These are phyloP conservation scores for Escarpia spicata DNA, from an alignment of 2,888 invertebrate species.

Conservation along the genomic window DNA sequence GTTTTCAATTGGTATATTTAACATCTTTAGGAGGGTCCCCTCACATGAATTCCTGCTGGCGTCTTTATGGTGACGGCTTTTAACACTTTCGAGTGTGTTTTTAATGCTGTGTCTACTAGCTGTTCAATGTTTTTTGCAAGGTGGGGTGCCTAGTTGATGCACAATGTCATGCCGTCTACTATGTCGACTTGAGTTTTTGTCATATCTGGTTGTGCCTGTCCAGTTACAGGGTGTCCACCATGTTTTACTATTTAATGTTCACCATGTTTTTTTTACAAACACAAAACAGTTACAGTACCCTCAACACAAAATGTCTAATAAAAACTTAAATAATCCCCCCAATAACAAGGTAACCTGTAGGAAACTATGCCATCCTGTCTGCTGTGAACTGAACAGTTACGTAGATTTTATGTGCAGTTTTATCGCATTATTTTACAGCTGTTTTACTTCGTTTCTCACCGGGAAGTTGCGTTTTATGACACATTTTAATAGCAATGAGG, in stretches of 20 bases:
- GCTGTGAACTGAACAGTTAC: neutral
- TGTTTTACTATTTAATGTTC: neutral
- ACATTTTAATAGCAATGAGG: slow-evolving; percentile 1
- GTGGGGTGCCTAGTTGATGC: neutral
- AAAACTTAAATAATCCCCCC: too few relatives aligned
- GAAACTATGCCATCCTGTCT: neutral
- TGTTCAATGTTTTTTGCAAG: neutral
- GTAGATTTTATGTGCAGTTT: neutral
- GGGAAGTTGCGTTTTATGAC: neutral
- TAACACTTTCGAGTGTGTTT: neutral
- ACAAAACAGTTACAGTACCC: too few relatives aligned
- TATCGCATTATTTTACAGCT: neutral
- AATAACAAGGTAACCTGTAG: neutral
- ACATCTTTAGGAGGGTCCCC: neutral
- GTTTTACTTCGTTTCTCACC: neutral
- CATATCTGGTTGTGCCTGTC: neutral
- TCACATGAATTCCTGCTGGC: neutral
- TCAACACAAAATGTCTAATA: too few relatives aligned
- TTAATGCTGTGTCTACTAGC: neutral
- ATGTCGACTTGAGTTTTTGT: neutral
- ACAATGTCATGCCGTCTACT: neutral
- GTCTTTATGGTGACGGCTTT: neutral
- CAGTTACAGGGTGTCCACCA: neutral
- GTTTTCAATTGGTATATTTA: neutral
- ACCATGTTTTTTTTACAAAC: neutral